phyloP scores from a whole-genome alignment of 2,888 invertebrate genomes.

The Drosophila mimetica region DNA sequence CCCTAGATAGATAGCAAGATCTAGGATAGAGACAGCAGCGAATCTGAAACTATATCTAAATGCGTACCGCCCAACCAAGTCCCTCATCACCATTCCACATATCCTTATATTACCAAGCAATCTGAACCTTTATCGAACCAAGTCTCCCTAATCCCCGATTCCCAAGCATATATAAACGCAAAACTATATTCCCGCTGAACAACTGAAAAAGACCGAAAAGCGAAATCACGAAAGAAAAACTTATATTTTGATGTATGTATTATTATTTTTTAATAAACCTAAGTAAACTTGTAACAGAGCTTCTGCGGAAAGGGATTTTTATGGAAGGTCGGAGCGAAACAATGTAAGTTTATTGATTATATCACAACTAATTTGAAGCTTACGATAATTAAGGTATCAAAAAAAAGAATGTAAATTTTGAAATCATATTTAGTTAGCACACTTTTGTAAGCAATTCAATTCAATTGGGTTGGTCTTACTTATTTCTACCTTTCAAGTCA shows the following conservation, averaged over 20 bases:
- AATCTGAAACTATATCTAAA: conserved; percentile 22
- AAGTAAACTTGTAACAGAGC: conserved; percentile 42
- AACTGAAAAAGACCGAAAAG: conserved; percentile 28
- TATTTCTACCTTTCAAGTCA: background rate
- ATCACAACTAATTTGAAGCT: background rate
- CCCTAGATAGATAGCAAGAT: conserved; percentile 21
- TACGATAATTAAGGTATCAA: background rate
- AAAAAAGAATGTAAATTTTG: background rate
- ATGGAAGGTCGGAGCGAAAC: background rate
- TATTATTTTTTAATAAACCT: conserved; percentile 64
- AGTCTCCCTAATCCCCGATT: conserved; percentile 7
- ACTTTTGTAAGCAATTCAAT: background rate
- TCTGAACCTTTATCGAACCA: conserved; percentile 12
- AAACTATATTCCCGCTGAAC: conserved; percentile 16
- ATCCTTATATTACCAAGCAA: conserved; percentile 3
- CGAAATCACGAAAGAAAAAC: conserved; percentile 35
- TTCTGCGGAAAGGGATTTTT: background rate
- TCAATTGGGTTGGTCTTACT: background rate
- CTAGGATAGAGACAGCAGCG: conserved; percentile 27
- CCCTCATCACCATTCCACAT: background rate
- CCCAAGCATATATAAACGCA: conserved; percentile 1
- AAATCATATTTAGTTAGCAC: background rate
- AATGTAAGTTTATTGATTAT: background rate
- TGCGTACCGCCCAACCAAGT: conserved; percentile 1
- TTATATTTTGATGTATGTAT: conserved; percentile 70